Base-by-base conservation (phyloP, 2,797 vertebrate species). In the Champsocephalus gunnari region DNA sequence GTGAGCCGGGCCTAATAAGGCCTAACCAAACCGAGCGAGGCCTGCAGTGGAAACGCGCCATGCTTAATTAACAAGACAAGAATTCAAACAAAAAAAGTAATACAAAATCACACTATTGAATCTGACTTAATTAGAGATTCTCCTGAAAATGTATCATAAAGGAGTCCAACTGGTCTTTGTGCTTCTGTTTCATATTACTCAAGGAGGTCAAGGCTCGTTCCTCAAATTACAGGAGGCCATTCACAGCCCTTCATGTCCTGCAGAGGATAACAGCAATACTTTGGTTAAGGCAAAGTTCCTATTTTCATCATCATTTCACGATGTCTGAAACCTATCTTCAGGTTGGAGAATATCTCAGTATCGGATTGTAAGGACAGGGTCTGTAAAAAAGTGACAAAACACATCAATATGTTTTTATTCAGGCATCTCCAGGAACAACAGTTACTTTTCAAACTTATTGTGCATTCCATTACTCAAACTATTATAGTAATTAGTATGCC, bases 81-180 rank as follows among this genome's bases (percentile, higher is more conserved):
- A 38, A 9, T 6, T 7, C 8, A 38, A 5, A 28, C 28, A 0
- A 38, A 38, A 38, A 38, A 38, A 38, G 6, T 7, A 38, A 38
- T 38, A 38, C 6, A 43, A 67, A n/a, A 28, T 4, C 19, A 54
- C 28, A 62, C 50, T 5, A 21, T 32, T n/a, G 43, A 49, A 17
- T 62, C 44, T 10, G 28, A 9, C 19, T 43, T 57, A 43, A 11
- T 41, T 13, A 13, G 43, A 54, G 28, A 38, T 28, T 43, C 59
- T 14, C 28, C 9, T 62, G 58, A 44, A 49, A 16, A 12, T 56
- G 48, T 32, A 68, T 49, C 41, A 49, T 47, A 21, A 55, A 41
- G 28, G 49, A 71, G 60, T 61, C 43, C 32, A 54, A 21, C 62
- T 48, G 48, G 28, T 54, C 57, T n/a, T 48, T 50, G 12, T 73